Base-by-base conservation (phyloP, 1,140 invertebrate genomes). In the Zaprionus camerounensis region DNA sequence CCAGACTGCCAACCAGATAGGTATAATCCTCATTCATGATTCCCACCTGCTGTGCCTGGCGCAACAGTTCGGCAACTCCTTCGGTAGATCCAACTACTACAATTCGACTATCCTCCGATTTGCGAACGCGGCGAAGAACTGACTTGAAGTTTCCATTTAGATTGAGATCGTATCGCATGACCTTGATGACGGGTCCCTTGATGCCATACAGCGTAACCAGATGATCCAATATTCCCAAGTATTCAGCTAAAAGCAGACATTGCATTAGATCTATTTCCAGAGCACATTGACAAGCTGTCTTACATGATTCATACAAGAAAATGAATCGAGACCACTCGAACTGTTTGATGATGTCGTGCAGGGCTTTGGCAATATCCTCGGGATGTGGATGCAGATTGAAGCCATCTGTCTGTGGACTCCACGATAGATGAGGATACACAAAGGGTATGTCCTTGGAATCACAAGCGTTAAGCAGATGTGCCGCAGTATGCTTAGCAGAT, bases 361-460 rank as follows among this genome's bases (percentile, higher is more conserved):
- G 97, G 4, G 96, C 94, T 94, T 95, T 92, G 20, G 96, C 95
- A 78, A 98, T 94, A 9, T 95, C 94, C 5, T 94, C 91, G 3
- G 97, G 95, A 91, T 97, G 94, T 0, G 98, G 98, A 94, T 97
- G 96, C 22, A 99, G 91, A 93, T 98, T 98, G 34, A 98, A 93
- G 95, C 94, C 90, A 94, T 92, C 81, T 86, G 79, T 92, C 94
- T 87, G 93, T 91, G 91, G 82, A 15, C 85, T 88, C 44, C 94
- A 93, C 92, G 96, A 95, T 92, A 95, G 95, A 65, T 96, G 95
- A 0, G 95, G 95, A 79, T 96, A 95, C 36, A 99, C 94, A 85
- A 98, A 97, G 0, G 98, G 98, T 38, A 99, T 95, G 93, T 98
- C 97, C 81, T 98, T 95, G 17, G 94, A 94, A 91, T 98, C 97